phyloP scores from a whole-genome alignment of 2,113 vertebrate genomes.

The Ptyas mucosa region DNA sequence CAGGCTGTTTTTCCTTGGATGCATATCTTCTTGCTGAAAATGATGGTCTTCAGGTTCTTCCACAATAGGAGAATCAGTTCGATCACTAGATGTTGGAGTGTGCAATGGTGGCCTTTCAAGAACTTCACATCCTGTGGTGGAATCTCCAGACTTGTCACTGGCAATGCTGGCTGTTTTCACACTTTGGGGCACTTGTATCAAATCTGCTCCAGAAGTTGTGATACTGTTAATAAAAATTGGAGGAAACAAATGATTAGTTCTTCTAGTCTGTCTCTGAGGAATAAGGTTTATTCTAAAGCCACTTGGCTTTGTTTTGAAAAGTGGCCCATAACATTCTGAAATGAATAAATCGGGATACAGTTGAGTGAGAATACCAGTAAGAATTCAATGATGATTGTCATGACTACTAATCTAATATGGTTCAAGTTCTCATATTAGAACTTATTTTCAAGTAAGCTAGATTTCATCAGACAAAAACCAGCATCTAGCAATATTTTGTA shows the following conservation, averaged over 20 bases:
- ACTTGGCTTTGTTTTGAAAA: not conserved
- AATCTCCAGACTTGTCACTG: constrained; percentile 23
- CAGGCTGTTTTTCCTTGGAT: constrained; percentile 61
- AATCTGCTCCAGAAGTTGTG: constrained; percentile 51
- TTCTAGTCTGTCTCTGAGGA: not conserved
- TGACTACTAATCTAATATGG: not conserved
- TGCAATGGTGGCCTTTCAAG: not conserved
- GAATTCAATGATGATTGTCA: not conserved
- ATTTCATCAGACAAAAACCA: not conserved
- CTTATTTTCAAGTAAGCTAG: not conserved
- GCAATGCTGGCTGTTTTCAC: constrained; percentile 12
- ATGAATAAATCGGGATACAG: not conserved
- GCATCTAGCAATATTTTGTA: not conserved
- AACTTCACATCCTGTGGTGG: constrained; percentile 58
- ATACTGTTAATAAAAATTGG: constrained; percentile 55
- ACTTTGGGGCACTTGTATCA: not conserved
- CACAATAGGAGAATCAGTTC: constrained; percentile 70
- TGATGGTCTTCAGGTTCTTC: constrained; percentile 66
- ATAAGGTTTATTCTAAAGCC: not conserved
- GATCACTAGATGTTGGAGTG: constrained; percentile 60
- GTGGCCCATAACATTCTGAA: not conserved
- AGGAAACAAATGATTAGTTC: not conserved
- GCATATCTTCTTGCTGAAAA: constrained; percentile 43
- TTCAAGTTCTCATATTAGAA: not conserved
- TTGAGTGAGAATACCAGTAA: not conserved